A percentile compares a stretch with the other conserved stretches of the same genome.
These are phyloP conservation scores for Neodiprion virginianus DNA, from an alignment of 1,140 invertebrate species.

Conservation along the genomic window DNA sequence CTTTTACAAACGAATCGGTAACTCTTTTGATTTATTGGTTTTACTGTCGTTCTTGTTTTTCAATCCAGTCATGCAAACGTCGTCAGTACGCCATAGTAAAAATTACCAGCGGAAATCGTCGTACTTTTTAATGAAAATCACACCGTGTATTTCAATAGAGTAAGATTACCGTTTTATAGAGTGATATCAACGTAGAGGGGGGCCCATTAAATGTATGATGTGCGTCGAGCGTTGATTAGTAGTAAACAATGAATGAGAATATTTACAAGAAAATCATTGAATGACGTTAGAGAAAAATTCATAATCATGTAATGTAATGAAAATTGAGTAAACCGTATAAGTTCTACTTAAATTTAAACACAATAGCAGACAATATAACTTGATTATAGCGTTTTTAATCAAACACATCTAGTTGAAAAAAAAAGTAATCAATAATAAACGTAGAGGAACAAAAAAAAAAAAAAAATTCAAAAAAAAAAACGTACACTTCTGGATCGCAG, in stretches of 20 bases:
- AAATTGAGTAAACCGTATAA: background rate
- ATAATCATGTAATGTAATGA: background rate
- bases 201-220: background rate
- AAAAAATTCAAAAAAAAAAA: background rate
- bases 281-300: too few relatives aligned
- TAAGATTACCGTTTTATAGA: background rate
- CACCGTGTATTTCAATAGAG: background rate
- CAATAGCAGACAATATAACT: constrained; percentile 3
- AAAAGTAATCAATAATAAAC: background rate
- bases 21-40: too few relatives aligned
- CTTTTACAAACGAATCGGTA: background rate
- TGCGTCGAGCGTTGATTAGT: background rate
- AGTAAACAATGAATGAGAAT: background rate
- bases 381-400: constrained; percentile 42
- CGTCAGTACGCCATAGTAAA: too few relatives aligned
- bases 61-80: too few relatives aligned
- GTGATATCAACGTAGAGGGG: background rate
- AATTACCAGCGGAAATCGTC: background rate
- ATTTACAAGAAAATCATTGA: background rate
- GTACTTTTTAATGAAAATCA: background rate
- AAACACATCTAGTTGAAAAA: constrained; percentile 33
- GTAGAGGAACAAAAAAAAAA: background rate
- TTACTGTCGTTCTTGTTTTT: too few relatives aligned
- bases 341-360: background rate
- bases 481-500: too few relatives aligned